Evolutionary conservation across 2,888 invertebrate species (phyloP).

Genomic region (Leptinotarsa peninsularis): DNA sequence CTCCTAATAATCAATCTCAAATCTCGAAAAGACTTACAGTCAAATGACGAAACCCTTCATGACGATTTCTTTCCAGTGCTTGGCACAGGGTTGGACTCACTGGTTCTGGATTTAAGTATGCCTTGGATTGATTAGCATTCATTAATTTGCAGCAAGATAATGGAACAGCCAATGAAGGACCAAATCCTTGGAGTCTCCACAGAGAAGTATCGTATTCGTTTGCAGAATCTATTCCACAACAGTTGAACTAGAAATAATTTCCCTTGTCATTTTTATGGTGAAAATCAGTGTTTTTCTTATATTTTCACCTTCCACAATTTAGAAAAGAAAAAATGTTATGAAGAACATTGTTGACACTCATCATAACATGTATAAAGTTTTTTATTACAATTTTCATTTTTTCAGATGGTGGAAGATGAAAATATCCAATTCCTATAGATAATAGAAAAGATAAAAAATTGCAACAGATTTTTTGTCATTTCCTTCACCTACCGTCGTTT

Average conservation of each 20-base stretch:
- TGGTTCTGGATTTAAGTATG: slow-evolving; percentile 82
- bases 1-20: no score
- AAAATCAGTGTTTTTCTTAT: neutral
- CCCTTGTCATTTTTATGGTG: neutral
- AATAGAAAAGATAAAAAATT: no score
- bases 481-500: slow-evolving; percentile 68
- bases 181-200: slow-evolving; percentile 82
- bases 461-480: neutral
- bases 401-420: no score
- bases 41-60: slow-evolving; percentile 72
- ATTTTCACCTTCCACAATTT: no score
- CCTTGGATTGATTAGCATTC: slow-evolving; percentile 68
- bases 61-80: slow-evolving; percentile 70
- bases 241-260: slow-evolving; percentile 72
- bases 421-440: no score
- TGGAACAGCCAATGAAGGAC: slow-evolving; percentile 68
- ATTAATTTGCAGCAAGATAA: slow-evolving; percentile 72
- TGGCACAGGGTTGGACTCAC: slow-evolving; percentile 80
- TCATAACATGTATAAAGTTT: no score
- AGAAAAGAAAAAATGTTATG: no score
- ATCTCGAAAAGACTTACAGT: slow-evolving; percentile 65
- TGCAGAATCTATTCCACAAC: slow-evolving; percentile 84
- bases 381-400: no score
- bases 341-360: no score
- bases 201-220: slow-evolving; percentile 84